A percentile compares a stretch with the other conserved stretches of the same genome.
Conservation (phyloP, 2,113 vertebrate genomes). For the Aptenodytes forsteri region DNA sequence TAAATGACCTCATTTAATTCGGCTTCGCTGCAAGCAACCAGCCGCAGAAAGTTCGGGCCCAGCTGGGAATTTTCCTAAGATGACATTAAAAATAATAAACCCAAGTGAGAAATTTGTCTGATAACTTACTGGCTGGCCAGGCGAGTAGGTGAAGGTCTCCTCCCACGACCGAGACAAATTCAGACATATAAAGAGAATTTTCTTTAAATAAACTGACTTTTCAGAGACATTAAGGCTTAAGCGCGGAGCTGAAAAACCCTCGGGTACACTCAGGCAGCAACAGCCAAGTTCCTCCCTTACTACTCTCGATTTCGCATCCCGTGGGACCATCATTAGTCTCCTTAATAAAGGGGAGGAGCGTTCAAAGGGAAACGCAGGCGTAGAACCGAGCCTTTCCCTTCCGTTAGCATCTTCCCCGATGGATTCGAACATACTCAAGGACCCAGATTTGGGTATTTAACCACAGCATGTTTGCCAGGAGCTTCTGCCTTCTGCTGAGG, state of each 20-base stretch:
- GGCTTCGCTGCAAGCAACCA: rapidly evolving
- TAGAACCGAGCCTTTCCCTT: neutral
- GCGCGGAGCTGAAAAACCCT: neutral
- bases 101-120: neutral
- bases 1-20: neutral
- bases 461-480: neutral
- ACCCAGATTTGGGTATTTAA: neutral
- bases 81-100: rapidly evolving
- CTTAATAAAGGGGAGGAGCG: neutral
- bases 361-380: neutral
- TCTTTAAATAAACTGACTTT: neutral
- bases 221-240: neutral
- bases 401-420: neutral
- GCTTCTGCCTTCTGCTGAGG: neutral
- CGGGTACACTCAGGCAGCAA: rapidly evolving
- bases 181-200: rapidly evolving
- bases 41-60: neutral
- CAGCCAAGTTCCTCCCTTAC: neutral
- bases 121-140: neutral
- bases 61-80: neutral
- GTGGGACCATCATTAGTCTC: neutral
- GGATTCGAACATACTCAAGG: neutral
- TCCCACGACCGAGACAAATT: rapidly evolving
- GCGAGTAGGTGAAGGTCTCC: neutral
- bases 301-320: neutral